phyloP scores from a whole-genome alignment of 2,797 vertebrate species.

The Etheostoma perlongum region DNA sequence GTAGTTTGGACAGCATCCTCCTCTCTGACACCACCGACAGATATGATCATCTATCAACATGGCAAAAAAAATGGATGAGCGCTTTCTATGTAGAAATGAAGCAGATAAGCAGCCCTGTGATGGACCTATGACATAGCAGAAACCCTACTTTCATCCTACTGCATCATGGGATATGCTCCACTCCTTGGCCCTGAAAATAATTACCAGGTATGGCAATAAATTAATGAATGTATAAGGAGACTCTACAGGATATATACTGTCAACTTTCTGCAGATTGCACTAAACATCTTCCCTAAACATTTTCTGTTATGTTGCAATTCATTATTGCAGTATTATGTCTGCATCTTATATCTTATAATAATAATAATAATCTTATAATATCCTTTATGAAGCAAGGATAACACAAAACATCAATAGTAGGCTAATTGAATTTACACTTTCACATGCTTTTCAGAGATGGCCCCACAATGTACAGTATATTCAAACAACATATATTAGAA shows the following conservation, averaged over 20 bases:
- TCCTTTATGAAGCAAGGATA: neutral
- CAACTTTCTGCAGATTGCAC: neutral
- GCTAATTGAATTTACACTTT: no score
- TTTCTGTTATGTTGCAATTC: neutral
- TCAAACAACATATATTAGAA: neutral
- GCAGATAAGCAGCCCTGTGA: neutral
- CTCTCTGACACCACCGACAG: no score
- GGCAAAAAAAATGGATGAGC: neutral
- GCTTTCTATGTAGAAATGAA: neutral
- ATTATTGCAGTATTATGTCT: neutral
- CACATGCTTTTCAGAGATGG: no score
- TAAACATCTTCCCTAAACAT: neutral
- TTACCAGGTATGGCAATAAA: neutral
- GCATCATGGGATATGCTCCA: constrained; percentile 2
- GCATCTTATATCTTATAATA: no score
- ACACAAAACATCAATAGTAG: neutral
- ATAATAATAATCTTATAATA: neutral
- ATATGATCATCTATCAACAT: neutral
- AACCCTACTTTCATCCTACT: constrained; percentile 1
- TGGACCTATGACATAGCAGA: neutral
- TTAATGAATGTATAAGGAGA: neutral
- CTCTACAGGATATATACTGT: neutral
- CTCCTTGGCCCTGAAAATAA: neutral
- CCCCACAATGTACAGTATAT: no score
- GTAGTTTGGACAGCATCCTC: no score